A percentile compares a stretch with the other conserved stretches of the same genome.
phyloP scores from a whole-genome alignment of 2,888 invertebrate genomes.

The Patella caerulea region DNA sequence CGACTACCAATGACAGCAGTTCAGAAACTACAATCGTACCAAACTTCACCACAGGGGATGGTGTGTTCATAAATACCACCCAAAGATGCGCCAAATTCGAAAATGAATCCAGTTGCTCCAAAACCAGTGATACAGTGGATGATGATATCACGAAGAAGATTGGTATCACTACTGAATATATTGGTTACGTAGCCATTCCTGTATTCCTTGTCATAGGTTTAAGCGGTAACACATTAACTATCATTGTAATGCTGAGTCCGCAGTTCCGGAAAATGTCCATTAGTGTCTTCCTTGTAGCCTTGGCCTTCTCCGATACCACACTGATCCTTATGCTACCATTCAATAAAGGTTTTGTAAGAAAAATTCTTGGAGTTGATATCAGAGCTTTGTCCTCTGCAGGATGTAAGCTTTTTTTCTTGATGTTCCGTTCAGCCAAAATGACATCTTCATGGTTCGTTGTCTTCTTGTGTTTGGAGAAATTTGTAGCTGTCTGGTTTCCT shows the following conservation, averaged over 20 bases:
- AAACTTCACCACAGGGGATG: too few species aligned
- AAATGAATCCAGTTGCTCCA: too few species aligned
- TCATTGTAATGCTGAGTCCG: conserved; percentile 42
- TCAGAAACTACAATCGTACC: too few species aligned
- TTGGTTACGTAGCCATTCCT: conserved; percentile 34
- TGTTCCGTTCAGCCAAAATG: conserved; percentile 48
- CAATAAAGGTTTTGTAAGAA: conserved; percentile 44
- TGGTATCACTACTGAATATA: neutral
- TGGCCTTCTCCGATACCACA: conserved; percentile 48
- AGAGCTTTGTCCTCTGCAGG: conserved; percentile 41
- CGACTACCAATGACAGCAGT: too few species aligned
- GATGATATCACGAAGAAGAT: too few species aligned
- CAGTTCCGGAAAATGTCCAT: conserved; percentile 39
- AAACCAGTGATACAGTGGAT: too few species aligned
- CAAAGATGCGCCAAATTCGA: too few species aligned
- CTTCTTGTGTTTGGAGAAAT: conserved; percentile 48
- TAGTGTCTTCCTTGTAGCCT: conserved; percentile 41
- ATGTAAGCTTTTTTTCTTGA: conserved; percentile 50
- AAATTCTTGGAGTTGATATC: conserved; percentile 43
- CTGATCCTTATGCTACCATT: conserved; percentile 46
- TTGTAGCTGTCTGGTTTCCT: conserved; percentile 52
- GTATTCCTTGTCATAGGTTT: conserved; percentile 41
- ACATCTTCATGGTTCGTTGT: conserved; percentile 56
- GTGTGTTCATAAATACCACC: too few species aligned
- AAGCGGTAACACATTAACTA: conserved; percentile 45